Evolutionary conservation across 2,797 vertebrate genomes (phyloP), one percentile per base, ranked within the genome.

Genomic region (Rhyacichthys aspro): DNA sequence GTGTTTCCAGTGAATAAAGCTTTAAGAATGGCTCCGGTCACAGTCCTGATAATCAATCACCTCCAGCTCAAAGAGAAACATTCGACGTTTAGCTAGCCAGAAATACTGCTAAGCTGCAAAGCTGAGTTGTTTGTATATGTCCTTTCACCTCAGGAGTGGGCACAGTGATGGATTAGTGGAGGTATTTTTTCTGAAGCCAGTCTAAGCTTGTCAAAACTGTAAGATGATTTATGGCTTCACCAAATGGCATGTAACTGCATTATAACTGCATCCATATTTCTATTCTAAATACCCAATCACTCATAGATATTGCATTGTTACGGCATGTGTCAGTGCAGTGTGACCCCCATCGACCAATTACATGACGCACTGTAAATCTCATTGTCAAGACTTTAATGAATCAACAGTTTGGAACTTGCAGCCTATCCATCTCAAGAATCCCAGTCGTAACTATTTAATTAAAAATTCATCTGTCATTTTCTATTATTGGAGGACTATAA

Each of bases 1-100:
- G 70, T 64, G 49, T 82, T 91, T 89, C 83, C 78, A 88, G 58
- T 77, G 56, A 84, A 83, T 75, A 63, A 72, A 66, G 47, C 15
- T 83, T 74, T 43, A 55, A 62, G 67, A 79, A 72, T 5, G 2
- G 52, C 74, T 63, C 64, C 67, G 71, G 59, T 73, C 58, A 69
- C 12, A 72, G 50, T 55, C 39, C 54, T 46, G 41, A 57, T 70
- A 64, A 84, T 79, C 59, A 73, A 81, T 87, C 69, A 78, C 33
- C 65, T 57, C 49, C 16, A 56, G 8, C 11, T 67, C 44, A 77
- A 69, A 80, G 39, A 18, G 58, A 72, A 74, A 55, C 41, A 33
- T 63, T 28, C 48, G 47, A 74, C 38, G 43, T 63, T 55, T 32
- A 68, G 34, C 34, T 11, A 54, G 32, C 52, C 45, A 59, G n/a